Percentiles rank a stretch among this genome's conserved stretches.
These are phyloP conservation scores for Cyphomyrus plagiostoma DNA, from an alignment of 2,113 vertebrate genomes.

Conservation along the genomic window DNA sequence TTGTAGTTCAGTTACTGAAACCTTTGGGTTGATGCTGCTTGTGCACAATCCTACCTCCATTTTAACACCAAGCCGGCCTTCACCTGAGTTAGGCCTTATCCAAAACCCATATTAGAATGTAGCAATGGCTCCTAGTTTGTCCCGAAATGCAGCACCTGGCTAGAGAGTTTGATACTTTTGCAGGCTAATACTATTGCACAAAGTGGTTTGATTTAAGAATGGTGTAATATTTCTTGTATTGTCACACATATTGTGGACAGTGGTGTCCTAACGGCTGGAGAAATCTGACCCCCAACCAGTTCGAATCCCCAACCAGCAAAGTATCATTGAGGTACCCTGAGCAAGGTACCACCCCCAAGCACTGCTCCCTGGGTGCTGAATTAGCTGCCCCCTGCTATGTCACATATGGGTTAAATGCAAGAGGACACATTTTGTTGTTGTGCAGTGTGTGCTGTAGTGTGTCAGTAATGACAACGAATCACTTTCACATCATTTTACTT, in stretches of 20 bases:
- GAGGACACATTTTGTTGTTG: no score
- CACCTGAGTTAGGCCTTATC: not conserved
- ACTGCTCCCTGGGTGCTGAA: no score
- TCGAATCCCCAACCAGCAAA: no score
- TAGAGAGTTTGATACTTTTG: not conserved
- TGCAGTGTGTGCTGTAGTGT: no score
- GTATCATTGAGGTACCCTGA: no score
- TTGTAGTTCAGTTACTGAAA: not conserved
- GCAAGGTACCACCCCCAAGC: no score
- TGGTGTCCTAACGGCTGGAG: no score
- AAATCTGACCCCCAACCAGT: no score
- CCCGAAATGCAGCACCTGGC: not conserved
- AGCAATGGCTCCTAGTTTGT: not conserved
- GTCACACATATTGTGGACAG: not conserved
- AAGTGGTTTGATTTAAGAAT: not conserved
- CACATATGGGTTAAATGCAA: no score
- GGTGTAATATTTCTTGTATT: not conserved
- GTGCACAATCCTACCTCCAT: not conserved
- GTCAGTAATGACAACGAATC: no score
- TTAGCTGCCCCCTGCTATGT: no score
- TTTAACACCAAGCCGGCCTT: not conserved
- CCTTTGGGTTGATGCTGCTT: not conserved
- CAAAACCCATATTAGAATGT: not conserved
- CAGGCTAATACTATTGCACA: not conserved
- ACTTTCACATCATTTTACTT: not conserved